Percentiles rank a stretch among this genome's conserved stretches.
Conservation (phyloP, 2,888 invertebrate genomes). For the Eilema caniola region DNA sequence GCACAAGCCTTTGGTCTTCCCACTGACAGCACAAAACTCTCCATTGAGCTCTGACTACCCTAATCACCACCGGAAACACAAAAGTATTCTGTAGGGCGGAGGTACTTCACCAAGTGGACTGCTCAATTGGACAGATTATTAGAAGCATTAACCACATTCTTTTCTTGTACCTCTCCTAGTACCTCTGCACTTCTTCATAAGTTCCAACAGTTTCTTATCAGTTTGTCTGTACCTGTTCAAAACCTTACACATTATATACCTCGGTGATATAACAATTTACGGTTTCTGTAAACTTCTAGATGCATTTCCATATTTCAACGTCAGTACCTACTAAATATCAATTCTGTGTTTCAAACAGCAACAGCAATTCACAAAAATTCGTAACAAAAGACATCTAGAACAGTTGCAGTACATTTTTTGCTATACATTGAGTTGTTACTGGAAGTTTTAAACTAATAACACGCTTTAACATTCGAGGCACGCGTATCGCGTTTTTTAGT, state of each 20-base stretch:
- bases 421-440: slow-evolving; percentile 44
- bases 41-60: too few relatives aligned
- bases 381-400: slow-evolving; percentile 25
- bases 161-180: background rate
- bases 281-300: background rate
- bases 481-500: slow-evolving; percentile 77
- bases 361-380: background rate
- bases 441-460: slow-evolving; percentile 53
- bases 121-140: too few relatives aligned
- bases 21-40: too few relatives aligned
- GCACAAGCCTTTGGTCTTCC: too few relatives aligned
- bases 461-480: slow-evolving; percentile 62
- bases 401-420: slow-evolving; percentile 36
- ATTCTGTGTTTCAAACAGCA: background rate
- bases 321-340: too few relatives aligned
- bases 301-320: background rate
- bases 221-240: background rate
- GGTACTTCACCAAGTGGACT: too few relatives aligned
- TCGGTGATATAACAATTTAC: background rate
- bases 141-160: too few relatives aligned
- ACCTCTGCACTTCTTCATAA: background rate
- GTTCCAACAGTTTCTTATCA: background rate
- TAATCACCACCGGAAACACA: too few relatives aligned
- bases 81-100: too few relatives aligned
- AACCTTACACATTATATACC: too few relatives aligned